Evolutionary conservation across 2,113 vertebrate species (phyloP).

Genomic region (Vimba vimba): DNA sequence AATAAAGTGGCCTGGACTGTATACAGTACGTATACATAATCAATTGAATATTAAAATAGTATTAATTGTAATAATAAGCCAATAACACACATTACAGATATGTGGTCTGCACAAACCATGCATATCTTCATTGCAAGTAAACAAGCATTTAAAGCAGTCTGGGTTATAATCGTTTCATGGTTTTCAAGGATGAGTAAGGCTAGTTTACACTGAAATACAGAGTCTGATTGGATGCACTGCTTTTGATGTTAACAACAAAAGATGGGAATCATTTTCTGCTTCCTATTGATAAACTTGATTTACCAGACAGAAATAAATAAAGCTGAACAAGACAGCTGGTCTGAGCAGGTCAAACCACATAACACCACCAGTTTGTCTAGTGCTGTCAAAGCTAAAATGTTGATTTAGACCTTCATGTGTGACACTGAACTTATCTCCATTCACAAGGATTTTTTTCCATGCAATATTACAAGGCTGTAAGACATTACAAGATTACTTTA

Average conservation of each 20-base stretch:
- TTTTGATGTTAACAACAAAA: neutral
- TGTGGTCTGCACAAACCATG: neutral
- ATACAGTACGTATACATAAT: too few relatives aligned
- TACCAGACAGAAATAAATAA: constrained; percentile 7
- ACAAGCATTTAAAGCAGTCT: neutral
- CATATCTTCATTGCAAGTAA: neutral
- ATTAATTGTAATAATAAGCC: neutral
- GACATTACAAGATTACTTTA: neutral
- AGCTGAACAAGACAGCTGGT: constrained; percentile 8
- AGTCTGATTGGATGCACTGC: neutral
- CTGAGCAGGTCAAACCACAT: constrained; percentile 10
- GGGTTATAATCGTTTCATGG: neutral
- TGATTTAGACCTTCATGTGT: constrained; percentile 11
- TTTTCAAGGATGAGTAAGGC: neutral
- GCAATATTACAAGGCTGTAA: neutral
- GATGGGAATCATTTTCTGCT: neutral
- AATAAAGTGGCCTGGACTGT: too few relatives aligned
- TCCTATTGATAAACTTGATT: neutral
- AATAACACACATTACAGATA: neutral
- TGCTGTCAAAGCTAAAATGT: neutral
- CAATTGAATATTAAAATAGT: too few relatives aligned
- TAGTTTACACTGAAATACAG: neutral
- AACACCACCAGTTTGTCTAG: neutral
- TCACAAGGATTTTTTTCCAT: neutral
- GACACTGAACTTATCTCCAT: neutral